Conservation (phyloP, 1,140 invertebrate species). For the Pantala flavescens region DNA sequence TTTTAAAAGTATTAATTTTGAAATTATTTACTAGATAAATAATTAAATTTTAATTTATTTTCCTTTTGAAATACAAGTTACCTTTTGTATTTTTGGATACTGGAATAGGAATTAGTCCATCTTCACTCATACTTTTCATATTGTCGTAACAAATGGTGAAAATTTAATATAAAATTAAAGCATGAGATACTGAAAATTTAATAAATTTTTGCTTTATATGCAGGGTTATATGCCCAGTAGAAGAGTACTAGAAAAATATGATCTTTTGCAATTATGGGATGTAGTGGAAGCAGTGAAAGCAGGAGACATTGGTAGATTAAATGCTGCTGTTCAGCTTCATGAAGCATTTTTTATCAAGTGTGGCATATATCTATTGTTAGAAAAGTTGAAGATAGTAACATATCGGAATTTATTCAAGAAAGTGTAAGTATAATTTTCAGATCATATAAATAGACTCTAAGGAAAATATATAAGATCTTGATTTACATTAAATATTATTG, state of each 20-base stretch:
- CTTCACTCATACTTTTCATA: too few relatives aligned
- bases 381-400: slow-evolving; percentile 89
- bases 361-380: slow-evolving; percentile 93
- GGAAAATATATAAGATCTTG: too few relatives aligned
- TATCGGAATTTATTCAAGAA: slow-evolving; percentile 96
- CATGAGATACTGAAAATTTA: too few relatives aligned
- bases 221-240: slow-evolving; percentile 77
- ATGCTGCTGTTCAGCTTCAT: slow-evolving; percentile 72
- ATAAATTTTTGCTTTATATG: not conserved
- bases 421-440: slow-evolving; percentile 49
- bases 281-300: slow-evolving; percentile 76
- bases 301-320: slow-evolving; percentile 78
- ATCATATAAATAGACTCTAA: not conserved
- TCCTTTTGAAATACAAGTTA: too few relatives aligned
- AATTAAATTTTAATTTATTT: too few relatives aligned
- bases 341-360: slow-evolving; percentile 89
- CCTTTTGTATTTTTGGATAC: too few relatives aligned
- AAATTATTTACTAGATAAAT: too few relatives aligned
- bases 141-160: too few relatives aligned
- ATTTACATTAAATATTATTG: not conserved
- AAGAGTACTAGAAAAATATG: slow-evolving; percentile 73
- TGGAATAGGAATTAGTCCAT: too few relatives aligned
- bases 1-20: too few relatives aligned
- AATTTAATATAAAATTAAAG: too few relatives aligned
- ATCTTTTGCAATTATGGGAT: slow-evolving; percentile 82